These are phyloP conservation scores for Heterohyrax brucei DNA, from an alignment of 2,797 vertebrate genomes.

Conservation along the genomic window DNA sequence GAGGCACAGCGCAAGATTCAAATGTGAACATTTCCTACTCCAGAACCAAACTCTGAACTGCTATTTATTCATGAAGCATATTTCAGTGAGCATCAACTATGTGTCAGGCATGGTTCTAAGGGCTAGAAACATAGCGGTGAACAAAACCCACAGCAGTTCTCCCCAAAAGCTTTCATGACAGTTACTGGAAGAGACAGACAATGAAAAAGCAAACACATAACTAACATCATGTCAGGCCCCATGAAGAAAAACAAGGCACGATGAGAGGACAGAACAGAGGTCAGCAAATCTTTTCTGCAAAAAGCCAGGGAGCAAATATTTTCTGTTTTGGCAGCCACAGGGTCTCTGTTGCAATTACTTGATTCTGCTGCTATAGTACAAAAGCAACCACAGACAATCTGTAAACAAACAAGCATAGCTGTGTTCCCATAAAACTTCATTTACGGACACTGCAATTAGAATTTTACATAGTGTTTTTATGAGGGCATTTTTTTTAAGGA, in stretches of 20 bases:
- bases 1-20: neutral
- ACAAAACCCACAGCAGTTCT: neutral
- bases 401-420: neutral
- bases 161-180: neutral
- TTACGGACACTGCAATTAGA: neutral
- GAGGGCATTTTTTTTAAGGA: too few relatives aligned
- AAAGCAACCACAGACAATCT: neutral
- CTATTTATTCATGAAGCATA: neutral
- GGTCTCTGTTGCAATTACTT: neutral
- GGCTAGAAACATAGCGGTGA: neutral
- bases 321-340: neutral
- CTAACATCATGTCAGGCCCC: neutral
- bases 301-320: neutral
- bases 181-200: neutral
- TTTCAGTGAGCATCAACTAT: neutral
- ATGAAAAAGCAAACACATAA: neutral
- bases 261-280: neutral
- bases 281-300: neutral
- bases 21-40: accelerated
- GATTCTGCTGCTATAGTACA: neutral
- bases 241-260: neutral
- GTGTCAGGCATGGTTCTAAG: neutral
- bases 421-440: neutral
- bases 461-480: neutral
- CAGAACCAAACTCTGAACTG: neutral